phyloP scores from a whole-genome alignment of 1,140 invertebrate genomes.

The Pissodes strobi region DNA sequence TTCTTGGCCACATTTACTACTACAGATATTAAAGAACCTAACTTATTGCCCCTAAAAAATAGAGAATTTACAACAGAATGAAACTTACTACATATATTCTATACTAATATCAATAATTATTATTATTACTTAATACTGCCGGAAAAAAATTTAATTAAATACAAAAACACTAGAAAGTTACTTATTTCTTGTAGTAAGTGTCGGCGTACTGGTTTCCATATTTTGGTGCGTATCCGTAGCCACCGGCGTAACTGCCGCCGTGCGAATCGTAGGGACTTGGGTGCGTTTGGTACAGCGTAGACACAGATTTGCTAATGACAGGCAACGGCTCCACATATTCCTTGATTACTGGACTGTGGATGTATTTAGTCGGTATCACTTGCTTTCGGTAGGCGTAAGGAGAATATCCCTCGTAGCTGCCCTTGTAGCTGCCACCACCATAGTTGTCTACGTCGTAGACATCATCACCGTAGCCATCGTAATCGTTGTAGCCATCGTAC shows the following conservation, averaged over 20 bases:
- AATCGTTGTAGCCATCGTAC: not conserved
- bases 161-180: too few species aligned
- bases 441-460: slow-evolving; percentile 1
- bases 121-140: not conserved
- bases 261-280: not conserved
- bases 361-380: not conserved
- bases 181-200: slow-evolving; percentile 4
- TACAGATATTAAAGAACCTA: too few species aligned
- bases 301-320: not conserved
- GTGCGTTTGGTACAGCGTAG: slow-evolving; percentile 2
- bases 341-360: not conserved
- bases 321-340: not conserved
- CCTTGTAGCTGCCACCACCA: not conserved
- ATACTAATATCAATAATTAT: too few species aligned
- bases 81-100: too few species aligned
- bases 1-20: too few species aligned
- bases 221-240: not conserved
- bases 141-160: too few species aligned
- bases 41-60: too few species aligned
- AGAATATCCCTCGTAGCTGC: not conserved
- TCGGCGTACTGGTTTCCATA: not conserved
- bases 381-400: not conserved
- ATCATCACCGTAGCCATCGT: not conserved
- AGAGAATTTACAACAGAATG: too few species aligned
- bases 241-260: not conserved